Conservation (phyloP, 2,888 invertebrate genomes). For the Antitype chi region DNA sequence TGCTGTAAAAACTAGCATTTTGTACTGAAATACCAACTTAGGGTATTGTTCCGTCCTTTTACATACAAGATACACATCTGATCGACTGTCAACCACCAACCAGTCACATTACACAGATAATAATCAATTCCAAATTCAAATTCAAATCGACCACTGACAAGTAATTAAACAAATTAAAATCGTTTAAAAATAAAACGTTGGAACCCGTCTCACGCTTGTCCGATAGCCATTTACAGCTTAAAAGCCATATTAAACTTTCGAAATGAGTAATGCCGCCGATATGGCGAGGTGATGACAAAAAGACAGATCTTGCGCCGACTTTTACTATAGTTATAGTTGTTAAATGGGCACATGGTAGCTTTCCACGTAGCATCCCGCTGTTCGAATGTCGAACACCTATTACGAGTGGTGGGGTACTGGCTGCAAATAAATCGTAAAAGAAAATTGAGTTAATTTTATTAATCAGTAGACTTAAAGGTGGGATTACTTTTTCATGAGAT, state of each 20-base stretch:
- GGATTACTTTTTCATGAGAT: too few relatives aligned
- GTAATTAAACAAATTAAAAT: slow-evolving; percentile 62
- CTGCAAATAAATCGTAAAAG: slow-evolving; percentile 48
- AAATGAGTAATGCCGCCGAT: slow-evolving; percentile 73
- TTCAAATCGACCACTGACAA: slow-evolving; percentile 57
- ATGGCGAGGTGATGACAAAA: slow-evolving; percentile 73
- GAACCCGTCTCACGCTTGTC: slow-evolving; percentile 46
- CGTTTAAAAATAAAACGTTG: slow-evolving; percentile 50
- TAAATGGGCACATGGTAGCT: slow-evolving; percentile 67
- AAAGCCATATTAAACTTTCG: slow-evolving; percentile 73
- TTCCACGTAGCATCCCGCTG: slow-evolving; percentile 74
- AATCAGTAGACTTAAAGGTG: neutral
- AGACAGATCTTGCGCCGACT: slow-evolving; percentile 64
- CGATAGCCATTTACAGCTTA: slow-evolving; percentile 55
- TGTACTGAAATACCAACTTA: slow-evolving; percentile 1
- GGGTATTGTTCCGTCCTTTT: slow-evolving; percentile 1
- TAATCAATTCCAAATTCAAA: slow-evolving; percentile 59
- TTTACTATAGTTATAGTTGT: slow-evolving; percentile 69
- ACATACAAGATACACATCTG: slow-evolving; percentile 11
- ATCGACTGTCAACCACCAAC: slow-evolving; percentile 24
- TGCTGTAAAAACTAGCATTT: slow-evolving; percentile 26
- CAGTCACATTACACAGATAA: slow-evolving; percentile 48
- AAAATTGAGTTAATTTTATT: slow-evolving; percentile 15
- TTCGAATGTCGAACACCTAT: slow-evolving; percentile 71
- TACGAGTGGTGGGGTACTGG: slow-evolving; percentile 65